phyloP scores from a whole-genome alignment of 2,888 invertebrate species.

The Lacanobia wlatinum region DNA sequence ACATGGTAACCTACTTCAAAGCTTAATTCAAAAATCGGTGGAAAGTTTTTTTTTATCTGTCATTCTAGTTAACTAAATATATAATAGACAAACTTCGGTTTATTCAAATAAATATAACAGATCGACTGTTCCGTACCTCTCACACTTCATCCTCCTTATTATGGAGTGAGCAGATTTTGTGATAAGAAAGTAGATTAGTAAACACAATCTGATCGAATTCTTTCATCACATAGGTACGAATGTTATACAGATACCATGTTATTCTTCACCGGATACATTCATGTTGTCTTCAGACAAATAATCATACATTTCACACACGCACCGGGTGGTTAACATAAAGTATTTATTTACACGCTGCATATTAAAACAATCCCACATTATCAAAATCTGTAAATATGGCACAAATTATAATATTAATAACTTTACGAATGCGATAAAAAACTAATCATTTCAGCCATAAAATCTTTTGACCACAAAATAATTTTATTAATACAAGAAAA shows the following conservation, averaged over 20 bases:
- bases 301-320: background rate
- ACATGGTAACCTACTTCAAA: no score
- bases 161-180: no score
- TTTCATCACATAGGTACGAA: no score
- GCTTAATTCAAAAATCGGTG: no score
- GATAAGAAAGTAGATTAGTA: no score
- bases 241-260: background rate
- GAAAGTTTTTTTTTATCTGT: background rate
- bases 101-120: no score
- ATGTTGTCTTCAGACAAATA: slow-evolving; percentile 4
- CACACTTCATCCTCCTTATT: no score
- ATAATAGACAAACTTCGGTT: no score
- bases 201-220: no score
- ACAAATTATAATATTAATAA: slow-evolving; percentile 39
- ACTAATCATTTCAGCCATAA: slow-evolving; percentile 20
- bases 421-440: slow-evolving; percentile 31
- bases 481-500: slow-evolving; percentile 30
- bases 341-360: slow-evolving; percentile 20
- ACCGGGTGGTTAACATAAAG: slow-evolving; percentile 1
- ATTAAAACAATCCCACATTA: slow-evolving; percentile 29
- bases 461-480: slow-evolving; percentile 33
- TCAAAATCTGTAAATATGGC: slow-evolving; percentile 2
- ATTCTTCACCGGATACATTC: slow-evolving; percentile 4
- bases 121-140: no score
- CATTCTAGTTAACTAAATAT: background rate